Percentiles rank a stretch among this genome's conserved stretches.
These are phyloP conservation scores for Aplidium turbinatum DNA, from an alignment of 23 tunicate species.

Conservation along the genomic window DNA sequence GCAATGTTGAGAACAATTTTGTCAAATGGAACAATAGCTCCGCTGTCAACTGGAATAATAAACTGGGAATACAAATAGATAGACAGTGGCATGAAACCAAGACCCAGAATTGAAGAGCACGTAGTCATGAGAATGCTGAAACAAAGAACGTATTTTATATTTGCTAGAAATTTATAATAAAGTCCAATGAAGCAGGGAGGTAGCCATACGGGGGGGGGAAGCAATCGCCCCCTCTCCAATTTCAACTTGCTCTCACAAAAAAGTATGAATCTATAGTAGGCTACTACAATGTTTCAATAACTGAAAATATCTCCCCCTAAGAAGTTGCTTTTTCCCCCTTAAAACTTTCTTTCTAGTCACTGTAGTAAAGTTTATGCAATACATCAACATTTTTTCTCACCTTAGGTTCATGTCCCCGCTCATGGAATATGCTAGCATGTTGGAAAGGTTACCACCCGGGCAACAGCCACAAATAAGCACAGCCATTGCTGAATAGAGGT, in stretches of 20 bases:
- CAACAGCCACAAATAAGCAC: slow-evolving; percentile 94
- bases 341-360: neutral
- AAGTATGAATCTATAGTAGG: too few species aligned
- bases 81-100: slow-evolving; percentile 87
- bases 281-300: too few species aligned
- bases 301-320: too few species aligned
- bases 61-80: slow-evolving; percentile 72
- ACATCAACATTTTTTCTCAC: slow-evolving; percentile 16
- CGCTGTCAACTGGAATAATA: slow-evolving; percentile 62
- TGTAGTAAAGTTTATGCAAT: neutral
- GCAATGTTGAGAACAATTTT: slow-evolving; percentile 83
- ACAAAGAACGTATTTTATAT: neutral
- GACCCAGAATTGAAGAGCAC: slow-evolving; percentile 85
- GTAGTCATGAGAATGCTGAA: slow-evolving; percentile 94
- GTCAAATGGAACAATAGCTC: slow-evolving; percentile 67
- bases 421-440: slow-evolving; percentile 87
- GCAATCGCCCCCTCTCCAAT: too few species aligned
- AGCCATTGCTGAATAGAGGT: slow-evolving; percentile 78
- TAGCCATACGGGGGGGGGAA: too few species aligned
- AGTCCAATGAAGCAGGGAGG: too few species aligned
- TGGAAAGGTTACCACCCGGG: slow-evolving; percentile 94
- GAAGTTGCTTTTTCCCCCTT: too few species aligned
- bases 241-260: too few species aligned
- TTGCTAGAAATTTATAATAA: too few species aligned
- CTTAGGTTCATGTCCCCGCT: slow-evolving; percentile 94